Evolutionary conservation across 1,140 invertebrate genomes (phyloP), one percentile per base, ranked within the genome.

Genomic region (Orius laevigatus): DNA sequence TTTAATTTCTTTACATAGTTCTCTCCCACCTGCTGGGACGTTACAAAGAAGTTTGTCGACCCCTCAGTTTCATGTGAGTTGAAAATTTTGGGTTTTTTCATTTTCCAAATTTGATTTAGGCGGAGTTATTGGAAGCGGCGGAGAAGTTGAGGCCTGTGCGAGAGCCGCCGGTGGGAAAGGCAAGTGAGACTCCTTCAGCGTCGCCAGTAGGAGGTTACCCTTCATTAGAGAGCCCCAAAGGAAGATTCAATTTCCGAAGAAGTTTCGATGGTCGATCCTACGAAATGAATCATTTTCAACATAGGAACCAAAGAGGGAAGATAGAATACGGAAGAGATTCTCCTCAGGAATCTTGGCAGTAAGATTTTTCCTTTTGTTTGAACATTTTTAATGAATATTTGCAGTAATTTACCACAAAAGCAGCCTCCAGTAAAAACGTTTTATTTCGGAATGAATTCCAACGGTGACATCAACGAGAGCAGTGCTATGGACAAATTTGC

Each of bases 371-470:
- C 31, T 45, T n/a, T 25, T 19, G 15, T 16, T 19, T 25, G 25
- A 25, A 4, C 8, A 8, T 25, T 25, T 25, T 25, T 25, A 25
- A 25, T 31, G 20, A 31, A 25, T 45, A 45, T 25, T 25, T 25
- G 3, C 8, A 25, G 25, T 8, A 25, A 8, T 25, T 25, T 8
- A 25, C 25, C 25, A 25, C 25, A 25, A 25, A 25, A 25, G n/a
- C 41, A 50, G 34, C 15, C 45, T 20, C 68, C 73, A 54, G 71
- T 76, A 15, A 79, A 80, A 57, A 77, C 74, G 36, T 84, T 83
- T 62, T 84, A 84, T 60, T 83, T 84, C 57, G 80, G 80, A 11
- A 83, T 83, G 78, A 72, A 77, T 46, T 33, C 36, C 5, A 43
- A n/a, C 36, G 20, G 20, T 11, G 55, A 51, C 15, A 49, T 15